These are phyloP conservation scores for Cyphomyrus discorhynchus DNA, from an alignment of 2,113 vertebrate species.

Conservation along the genomic window DNA sequence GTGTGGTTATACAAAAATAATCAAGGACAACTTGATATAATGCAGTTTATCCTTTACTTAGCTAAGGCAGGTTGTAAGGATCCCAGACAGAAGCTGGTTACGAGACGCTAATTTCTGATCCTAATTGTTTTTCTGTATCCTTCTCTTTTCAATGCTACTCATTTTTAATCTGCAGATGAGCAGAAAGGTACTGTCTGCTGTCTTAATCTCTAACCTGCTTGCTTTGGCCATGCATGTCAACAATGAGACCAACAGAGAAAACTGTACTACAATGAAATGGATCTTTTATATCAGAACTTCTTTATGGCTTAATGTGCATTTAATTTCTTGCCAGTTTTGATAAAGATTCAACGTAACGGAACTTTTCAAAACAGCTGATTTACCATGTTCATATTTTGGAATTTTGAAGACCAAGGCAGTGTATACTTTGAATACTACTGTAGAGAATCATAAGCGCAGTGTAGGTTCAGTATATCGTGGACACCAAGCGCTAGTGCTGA, in stretches of 20 bases:
- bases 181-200: slow-evolving; percentile 13
- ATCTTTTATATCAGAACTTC: background rate
- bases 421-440: background rate
- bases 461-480: background rate
- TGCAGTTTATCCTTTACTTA: background rate
- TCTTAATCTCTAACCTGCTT: background rate
- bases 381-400: background rate
- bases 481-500: background rate
- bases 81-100: background rate
- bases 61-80: background rate
- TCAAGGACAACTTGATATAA: background rate
- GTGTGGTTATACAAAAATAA: background rate
- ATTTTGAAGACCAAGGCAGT: background rate
- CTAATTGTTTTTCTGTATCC: slow-evolving; percentile 7
- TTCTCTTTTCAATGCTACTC: background rate
- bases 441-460: background rate
- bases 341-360: background rate
- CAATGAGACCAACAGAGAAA: background rate
- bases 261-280: background rate
- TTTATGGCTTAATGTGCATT: background rate
- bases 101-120: background rate
- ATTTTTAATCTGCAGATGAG: background rate
- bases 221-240: slow-evolving; percentile 6
- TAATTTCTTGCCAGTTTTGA: background rate
- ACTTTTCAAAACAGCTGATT: background rate